Percentiles rank a stretch among this genome's conserved stretches.
Conservation (phyloP, 2,797 vertebrate genomes). For the Eptatretus atami region DNA sequence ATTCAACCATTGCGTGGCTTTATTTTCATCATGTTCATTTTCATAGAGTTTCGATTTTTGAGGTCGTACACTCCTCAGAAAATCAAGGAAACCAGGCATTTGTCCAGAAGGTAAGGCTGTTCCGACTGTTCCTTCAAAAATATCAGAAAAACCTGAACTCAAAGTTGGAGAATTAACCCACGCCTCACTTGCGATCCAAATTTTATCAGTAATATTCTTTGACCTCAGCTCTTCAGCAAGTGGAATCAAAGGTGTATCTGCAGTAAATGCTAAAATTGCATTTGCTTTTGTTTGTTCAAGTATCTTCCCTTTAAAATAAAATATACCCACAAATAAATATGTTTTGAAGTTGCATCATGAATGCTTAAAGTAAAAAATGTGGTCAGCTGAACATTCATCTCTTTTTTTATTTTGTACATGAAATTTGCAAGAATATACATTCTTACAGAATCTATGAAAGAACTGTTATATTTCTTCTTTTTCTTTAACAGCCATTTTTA, state of each 20-base stretch:
- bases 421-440: no score
- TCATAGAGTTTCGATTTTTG: no score
- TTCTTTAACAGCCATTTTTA: no score
- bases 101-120: constrained; percentile 22
- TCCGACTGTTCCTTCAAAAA: constrained; percentile 27
- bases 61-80: constrained; percentile 21
- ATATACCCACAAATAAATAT: constrained; percentile 12
- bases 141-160: constrained; percentile 16
- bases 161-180: constrained; percentile 32
- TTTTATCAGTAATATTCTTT: constrained; percentile 21
- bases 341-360: no score
- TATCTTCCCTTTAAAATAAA: constrained; percentile 15
- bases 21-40: no score
- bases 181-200: constrained; percentile 34
- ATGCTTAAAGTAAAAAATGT: constrained; percentile 15
- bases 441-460: no score
- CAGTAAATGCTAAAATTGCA: constrained; percentile 27
- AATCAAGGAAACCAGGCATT: constrained; percentile 20
- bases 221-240: constrained; percentile 20
- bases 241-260: constrained; percentile 25
- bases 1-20: no score
- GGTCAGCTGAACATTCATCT: no score
- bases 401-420: no score
- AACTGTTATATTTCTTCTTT: no score
- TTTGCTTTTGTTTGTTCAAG: constrained; percentile 17